Evolutionary conservation across 2,797 vertebrate species (phyloP), one percentile per base, ranked within the genome.

Genomic region (Avahi laniger): DNA sequence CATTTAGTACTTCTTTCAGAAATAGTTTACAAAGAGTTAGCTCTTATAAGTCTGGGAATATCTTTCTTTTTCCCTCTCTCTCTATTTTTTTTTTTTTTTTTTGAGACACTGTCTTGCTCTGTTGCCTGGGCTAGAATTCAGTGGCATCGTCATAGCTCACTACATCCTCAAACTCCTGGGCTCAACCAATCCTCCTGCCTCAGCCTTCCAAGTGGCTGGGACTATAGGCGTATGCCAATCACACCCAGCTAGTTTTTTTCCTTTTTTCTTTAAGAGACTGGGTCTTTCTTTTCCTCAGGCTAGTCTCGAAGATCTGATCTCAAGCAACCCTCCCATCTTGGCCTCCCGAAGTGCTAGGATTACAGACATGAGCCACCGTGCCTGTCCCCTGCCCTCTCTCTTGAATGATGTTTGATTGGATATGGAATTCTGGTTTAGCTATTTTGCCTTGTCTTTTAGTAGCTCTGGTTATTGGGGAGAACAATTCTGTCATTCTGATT

Each of bases 341-440:
- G 63, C 15, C 14, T 63, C 33, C 63, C 63, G n/a, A n/a, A n/a
- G 63, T 65, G 63, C 33, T 65, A 65, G 63, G 7, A 65, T 65
- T 65, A n/a, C 7, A 3, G 63, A 33, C 2, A 3, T 65, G 63
- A 65, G 63, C 7, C 63, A n/a, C 63, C 0, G 15, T 15, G 33
- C 33, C 33, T 0, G 17, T 33, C 63, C 33, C 43, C 92, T 86
- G 41, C 26, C 59, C 22, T 14, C 7, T 54, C 11, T 63, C 38
- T 78, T 93, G 18, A 93, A 63, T 50, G 61, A 38, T 83, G 24
- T n/a, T 65, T 93, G 43, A 59, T 18, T 81, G 50, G n/a, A 81
- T 80, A 38, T 43, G 61, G 59, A 93, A 43, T 91, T n/a, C 89
- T 94, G 79, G 52, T 43, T 89, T 50, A 67, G n/a, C 57, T 84